Evolutionary conservation across 64 coral and sea anemone genomes (phyloP), one percentile per base, ranked within the genome.

Genomic region (Astreopora myriophthalma): DNA sequence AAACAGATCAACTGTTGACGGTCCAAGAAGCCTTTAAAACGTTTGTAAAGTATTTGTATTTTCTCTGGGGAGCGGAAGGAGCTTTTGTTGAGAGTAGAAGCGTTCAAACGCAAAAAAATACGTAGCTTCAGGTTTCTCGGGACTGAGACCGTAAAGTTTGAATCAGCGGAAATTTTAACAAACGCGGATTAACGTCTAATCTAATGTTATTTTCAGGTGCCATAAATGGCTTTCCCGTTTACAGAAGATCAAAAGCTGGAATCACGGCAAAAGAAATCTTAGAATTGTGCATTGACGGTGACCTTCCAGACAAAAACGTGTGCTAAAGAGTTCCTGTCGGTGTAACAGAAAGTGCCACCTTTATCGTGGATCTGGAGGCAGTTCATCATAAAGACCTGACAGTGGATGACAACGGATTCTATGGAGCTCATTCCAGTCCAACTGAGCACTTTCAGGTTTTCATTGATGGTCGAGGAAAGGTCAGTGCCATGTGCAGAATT

Each of bases 351-450:
- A 77, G 11, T 51, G 74, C 16, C 8, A 31, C 33, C 22, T 77
- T 77, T 26, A 2, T 77, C 13, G 42, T 77, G 7, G 74, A 77
- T 30, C 8, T 77, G 20, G 20, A 40, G 36, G 14, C 32, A 34
- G 74, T 42, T 0, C 34, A 77, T 31, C 74, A 77, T 77, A 16
- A 23, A 0, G 40, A 83, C 63, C 22, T 85, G 12, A 42, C 85
- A 8, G 85, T 33, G 27, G 85, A 88, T 29, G 92, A 89, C 30
- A 89, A 79, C 44, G 87, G 87, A 1, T 32, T 38, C 2, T 89
- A 89, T 77, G 69, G 52, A 1, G 10, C 22, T 2, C 87, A 89
- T 71, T 89, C 87, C 31, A 58, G 40, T 28, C 73, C 73, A 34
- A 76, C 69, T 75, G 86, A 74, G 14, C 2, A 60, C 55, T 60